Base-by-base conservation (phyloP, 1,140 invertebrate species). In the Drosophila kanapiae region DNA sequence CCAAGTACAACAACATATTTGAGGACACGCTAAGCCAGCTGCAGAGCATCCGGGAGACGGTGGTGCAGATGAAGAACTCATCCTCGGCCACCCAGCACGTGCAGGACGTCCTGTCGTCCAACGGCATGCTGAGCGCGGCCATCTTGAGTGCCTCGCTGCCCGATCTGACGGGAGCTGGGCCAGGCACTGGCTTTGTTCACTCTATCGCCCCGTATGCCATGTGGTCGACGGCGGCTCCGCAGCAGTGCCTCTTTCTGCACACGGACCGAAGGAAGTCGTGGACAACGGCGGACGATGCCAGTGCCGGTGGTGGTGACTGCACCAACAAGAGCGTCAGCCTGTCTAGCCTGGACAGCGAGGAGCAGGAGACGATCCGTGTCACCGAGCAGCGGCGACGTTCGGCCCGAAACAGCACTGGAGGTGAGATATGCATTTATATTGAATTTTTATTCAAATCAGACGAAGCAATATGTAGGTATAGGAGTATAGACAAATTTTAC, bases 261-360 rank as follows among this genome's bases (percentile, higher is more conserved):
- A 95, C 93, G 78, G 95, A 94, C 37, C 93, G 96, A 18, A 93
- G 96, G 76, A 95, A 96, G 86, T 97, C 96, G 59, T 97, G 97
- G 96, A 96, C 96, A 9, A 96, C 96, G 18, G 93, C 97, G 40
- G 96, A 97, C 82, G 95, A 95, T 77, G 53, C 56, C 51, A 83
- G 49, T 14, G 94, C 94, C 27, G 74, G 78, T 3, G 91, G 91
- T 1, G 91, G 92, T 3, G 90, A 93, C 53, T 88, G 86, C 53
- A 92, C 90, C 42, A 91, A 91, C 54, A 93, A 93, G 60, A 93
- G 91, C 38, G 90, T 93, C 14, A 94, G 94, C 84, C 91, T 95
- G 45, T 94, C 94, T 74, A 94, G 94, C 68, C 86, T 94, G 62
- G 94, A 94, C 81, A 94, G 94, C 65, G 94, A 94, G 75, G 94